Conservation (phyloP, 2,888 invertebrate genomes). For the Neria commutata region DNA sequence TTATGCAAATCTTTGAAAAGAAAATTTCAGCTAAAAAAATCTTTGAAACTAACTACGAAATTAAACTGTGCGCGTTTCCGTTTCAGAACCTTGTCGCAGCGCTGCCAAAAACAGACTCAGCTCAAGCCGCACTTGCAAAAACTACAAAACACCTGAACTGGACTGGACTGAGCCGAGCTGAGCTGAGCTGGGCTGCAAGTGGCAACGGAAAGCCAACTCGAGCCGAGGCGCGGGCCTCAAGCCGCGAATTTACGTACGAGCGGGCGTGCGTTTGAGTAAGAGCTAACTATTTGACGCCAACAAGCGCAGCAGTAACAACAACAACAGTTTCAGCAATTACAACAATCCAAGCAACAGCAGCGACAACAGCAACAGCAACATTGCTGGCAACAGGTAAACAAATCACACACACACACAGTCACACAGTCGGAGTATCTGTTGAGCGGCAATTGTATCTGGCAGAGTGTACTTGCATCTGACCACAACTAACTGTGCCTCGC, state of each 20-base stretch:
- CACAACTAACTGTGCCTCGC: too few species aligned
- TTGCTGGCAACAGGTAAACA: too few species aligned
- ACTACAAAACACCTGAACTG: conserved; percentile 50
- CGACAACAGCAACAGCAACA: too few species aligned
- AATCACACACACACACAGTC: too few species aligned
- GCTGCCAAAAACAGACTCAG: conserved; percentile 57
- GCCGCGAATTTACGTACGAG: too few species aligned
- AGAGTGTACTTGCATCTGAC: too few species aligned
- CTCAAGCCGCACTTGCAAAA: conserved; percentile 49
- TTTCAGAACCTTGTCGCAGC: conserved; percentile 55
- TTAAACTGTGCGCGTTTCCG: conserved; percentile 10
- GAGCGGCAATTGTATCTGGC: too few species aligned
- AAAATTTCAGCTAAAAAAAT: background rate
- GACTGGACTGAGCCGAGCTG: conserved; percentile 23
- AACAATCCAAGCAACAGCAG: conserved; percentile 28
- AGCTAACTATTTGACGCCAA: conserved; percentile 17
- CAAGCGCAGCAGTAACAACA: conserved; percentile 21
- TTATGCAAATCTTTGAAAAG: too few species aligned
- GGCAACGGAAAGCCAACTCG: too few species aligned
- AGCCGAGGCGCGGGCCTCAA: too few species aligned
- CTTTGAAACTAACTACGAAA: background rate
- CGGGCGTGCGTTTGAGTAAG: too few species aligned
- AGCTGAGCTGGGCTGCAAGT: conserved; percentile 28
- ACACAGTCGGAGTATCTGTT: too few species aligned
- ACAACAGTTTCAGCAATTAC: conserved; percentile 20